Percentiles rank a stretch among this genome's conserved stretches.
These are phyloP conservation scores for Zoanthus sociatus DNA, from an alignment of 92 coral and sea anemone species.

Conservation along the genomic window DNA sequence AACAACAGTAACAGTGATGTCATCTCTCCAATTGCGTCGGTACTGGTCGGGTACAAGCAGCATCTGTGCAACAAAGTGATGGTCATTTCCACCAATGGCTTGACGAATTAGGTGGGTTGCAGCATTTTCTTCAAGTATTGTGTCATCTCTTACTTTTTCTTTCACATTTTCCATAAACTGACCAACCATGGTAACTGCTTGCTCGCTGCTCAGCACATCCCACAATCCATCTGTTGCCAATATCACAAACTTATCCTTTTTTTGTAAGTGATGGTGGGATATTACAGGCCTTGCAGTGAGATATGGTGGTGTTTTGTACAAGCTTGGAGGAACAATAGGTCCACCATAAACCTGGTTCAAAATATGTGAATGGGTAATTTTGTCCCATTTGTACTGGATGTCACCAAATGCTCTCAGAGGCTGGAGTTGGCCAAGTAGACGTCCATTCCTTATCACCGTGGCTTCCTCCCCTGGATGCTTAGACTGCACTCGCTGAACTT, in stretches of 20 bases:
- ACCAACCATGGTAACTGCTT: slow-evolving; percentile 89
- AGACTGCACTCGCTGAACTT: slow-evolving; percentile 69
- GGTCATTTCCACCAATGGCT: slow-evolving; percentile 97
- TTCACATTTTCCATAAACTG: slow-evolving; percentile 73
- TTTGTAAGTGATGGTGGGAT: slow-evolving; percentile 73
- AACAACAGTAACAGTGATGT: slow-evolving; percentile 95
- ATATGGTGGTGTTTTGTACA: slow-evolving; percentile 95
- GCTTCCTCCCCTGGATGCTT: slow-evolving; percentile 96
- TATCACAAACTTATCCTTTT: slow-evolving; percentile 87
- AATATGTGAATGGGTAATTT: slow-evolving; percentile 85
- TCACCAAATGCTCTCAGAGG: slow-evolving; percentile 99
- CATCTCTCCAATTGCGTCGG: slow-evolving; percentile 97
- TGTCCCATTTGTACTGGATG: slow-evolving; percentile 97
- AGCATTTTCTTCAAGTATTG: slow-evolving; percentile 73
- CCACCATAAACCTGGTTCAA: slow-evolving; percentile 95
- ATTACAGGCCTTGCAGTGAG: slow-evolving; percentile 97
- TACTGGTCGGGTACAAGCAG: slow-evolving; percentile 93
- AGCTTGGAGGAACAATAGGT: slow-evolving; percentile 86
- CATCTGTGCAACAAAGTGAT: slow-evolving; percentile 91
- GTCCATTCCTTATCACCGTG: slow-evolving; percentile 81
- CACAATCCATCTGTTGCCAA: slow-evolving; percentile 98
- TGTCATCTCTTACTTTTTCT: slow-evolving; percentile 31
- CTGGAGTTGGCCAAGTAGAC: slow-evolving; percentile 94
- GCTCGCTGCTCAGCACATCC: slow-evolving; percentile 89
- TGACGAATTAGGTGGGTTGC: slow-evolving; percentile 95